Evolutionary conservation across 2,888 invertebrate species (phyloP), one percentile per base, ranked within the genome.

Genomic region (Hipparchia semele): DNA sequence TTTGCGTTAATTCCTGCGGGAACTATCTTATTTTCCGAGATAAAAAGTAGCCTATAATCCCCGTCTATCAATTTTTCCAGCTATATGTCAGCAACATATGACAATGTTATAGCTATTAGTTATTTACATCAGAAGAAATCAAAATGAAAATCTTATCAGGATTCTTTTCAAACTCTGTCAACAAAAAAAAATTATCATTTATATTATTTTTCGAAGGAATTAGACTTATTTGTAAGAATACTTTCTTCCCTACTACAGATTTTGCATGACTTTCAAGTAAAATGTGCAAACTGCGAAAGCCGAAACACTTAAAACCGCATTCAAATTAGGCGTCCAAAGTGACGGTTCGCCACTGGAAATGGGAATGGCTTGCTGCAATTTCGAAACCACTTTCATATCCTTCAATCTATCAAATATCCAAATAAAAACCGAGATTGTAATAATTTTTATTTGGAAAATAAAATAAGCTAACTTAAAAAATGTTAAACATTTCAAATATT

Each of bases 301-400:
- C 68, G 58, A 70, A 74, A 68, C 65, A 61, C 68, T 76, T 73
- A 51, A 73, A 74, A 74, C 72, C 75, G 73, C 77, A 75, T 75
- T 74, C 73, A 74, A 75, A 77, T 75, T 73, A 71, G 70, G 71
- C 73, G 60, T 71, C 65, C 68, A 56, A 39, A 65, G 71, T 67
- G 70, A 75, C 71, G 74, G 70, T 71, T 71, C 72, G 66, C 73
- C 74, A 72, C 65, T 71, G 73, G 72, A 73, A 75, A 76, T 74
- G 68, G 71, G 71, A 70, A 74, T 74, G 71, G 72, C 65, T 71
- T 64, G 70, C 62, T 70, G 70, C 71, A 70, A 70, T 67, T 74
- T 71, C 65, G 65, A 71, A 71, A 60, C 70, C 46, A 61, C 49
- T 64, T 68, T 49, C 62, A 56, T 66, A 62, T 58, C 46, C 45